A percentile compares a stretch with the other conserved stretches of the same genome.
These are phyloP conservation scores for Eupithecia subfuscata DNA, from an alignment of 2,888 invertebrate species.

Conservation along the genomic window DNA sequence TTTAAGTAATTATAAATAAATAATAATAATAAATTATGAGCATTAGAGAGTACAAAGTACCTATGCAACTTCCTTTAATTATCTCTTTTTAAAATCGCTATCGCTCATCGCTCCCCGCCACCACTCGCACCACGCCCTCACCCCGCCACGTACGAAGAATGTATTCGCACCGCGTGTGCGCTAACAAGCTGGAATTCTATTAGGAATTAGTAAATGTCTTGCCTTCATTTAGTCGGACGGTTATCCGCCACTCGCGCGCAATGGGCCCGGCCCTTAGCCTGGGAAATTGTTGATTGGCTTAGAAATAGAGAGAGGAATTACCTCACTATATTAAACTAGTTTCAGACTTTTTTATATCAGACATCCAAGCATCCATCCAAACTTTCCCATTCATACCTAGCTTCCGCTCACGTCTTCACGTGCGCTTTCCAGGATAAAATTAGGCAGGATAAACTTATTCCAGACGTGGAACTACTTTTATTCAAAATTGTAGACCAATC, in stretches of 20 bases:
- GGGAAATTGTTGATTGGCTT: conserved; percentile 6
- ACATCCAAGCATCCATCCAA: too few species aligned
- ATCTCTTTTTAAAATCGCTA: conserved; percentile 30
- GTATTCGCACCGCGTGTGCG: conserved; percentile 72
- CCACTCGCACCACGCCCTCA: conserved; percentile 36
- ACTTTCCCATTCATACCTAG: too few species aligned
- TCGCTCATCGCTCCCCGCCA: conserved; percentile 41
- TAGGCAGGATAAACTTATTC: too few species aligned
- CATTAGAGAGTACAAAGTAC: too few species aligned
- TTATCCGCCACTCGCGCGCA: conserved; percentile 32
- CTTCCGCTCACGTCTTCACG: too few species aligned
- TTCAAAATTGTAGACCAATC: too few species aligned
- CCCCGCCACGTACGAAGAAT: conserved; percentile 65
- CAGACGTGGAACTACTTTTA: too few species aligned
- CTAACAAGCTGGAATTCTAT: conserved; percentile 80
- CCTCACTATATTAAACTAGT: neutral
- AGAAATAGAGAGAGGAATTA: neutral
- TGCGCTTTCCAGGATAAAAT: too few species aligned
- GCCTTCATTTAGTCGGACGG: conserved; percentile 44
- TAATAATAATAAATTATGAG: too few species aligned
- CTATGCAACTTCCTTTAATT: too few species aligned
- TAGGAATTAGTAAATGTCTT: conserved; percentile 75
- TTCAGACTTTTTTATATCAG: too few species aligned
- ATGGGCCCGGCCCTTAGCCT: neutral
- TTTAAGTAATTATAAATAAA: too few species aligned